Evolutionary conservation across 2,797 vertebrate species (phyloP).

Genomic region (Myiotriccus ornatus): DNA sequence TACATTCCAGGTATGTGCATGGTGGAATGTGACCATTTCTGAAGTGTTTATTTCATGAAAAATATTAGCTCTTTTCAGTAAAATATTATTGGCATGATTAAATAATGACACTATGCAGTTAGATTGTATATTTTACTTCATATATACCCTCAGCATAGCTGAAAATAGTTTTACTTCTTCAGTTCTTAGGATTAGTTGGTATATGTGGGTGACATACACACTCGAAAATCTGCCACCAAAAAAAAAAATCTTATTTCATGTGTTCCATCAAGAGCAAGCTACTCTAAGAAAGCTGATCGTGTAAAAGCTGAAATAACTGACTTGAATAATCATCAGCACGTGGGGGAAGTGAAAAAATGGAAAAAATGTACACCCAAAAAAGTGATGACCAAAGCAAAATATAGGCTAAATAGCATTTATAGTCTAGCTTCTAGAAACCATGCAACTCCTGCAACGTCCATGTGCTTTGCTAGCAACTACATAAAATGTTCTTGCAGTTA

Average conservation of each 20-base stretch:
- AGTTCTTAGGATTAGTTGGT: not conserved
- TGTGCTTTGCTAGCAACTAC: not conserved
- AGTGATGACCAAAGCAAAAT: not conserved
- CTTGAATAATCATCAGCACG: not conserved
- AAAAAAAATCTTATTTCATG: not conserved
- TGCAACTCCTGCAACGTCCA: not conserved
- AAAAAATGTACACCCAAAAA: not conserved
- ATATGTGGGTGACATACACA: fast-evolving
- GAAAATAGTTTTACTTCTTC: not conserved
- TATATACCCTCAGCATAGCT: not conserved
- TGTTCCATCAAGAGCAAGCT: not conserved
- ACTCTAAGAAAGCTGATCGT: not conserved
- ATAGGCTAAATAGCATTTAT: not conserved
- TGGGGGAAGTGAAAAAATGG: not conserved
- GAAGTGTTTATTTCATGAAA: not conserved
- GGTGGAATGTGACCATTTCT: not conserved
- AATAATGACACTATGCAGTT: not conserved
- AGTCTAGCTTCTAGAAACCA: not conserved
- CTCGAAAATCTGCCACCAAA: not conserved
- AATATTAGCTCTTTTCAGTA: not conserved
- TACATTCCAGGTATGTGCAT: not conserved
- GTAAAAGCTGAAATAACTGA: not conserved
- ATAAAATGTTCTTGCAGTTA: not conserved
- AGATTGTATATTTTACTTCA: not conserved
- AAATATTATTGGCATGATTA: not conserved